Evolutionary conservation across 1,140 invertebrate genomes (phyloP), one percentile per base, ranked within the genome.

Genomic region (Phocides pigmalion): DNA sequence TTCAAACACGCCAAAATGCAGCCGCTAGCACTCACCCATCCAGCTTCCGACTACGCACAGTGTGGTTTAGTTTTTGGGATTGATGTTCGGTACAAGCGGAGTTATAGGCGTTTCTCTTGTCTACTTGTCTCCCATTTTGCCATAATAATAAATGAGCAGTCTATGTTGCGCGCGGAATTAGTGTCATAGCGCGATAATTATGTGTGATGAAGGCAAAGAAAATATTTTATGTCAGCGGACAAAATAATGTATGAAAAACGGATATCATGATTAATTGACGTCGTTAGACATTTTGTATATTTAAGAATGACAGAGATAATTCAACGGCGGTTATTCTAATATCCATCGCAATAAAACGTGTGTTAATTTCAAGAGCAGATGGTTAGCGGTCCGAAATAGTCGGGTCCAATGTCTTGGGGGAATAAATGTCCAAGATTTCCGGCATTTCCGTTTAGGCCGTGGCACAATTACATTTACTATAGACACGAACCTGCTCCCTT

Each of bases 271-370:
- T 54, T 41, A 54, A 54, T 54, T 35, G 9, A 41, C n/a, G 19
- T 50, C 37, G 20, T 42, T 32, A 50, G 12, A 25, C 51, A 11
- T 42, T 56, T 16, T 56, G 39, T 56, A 25, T 56, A 56, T 42
- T 41, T 54, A 42, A 56, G 51, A 56, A 56, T 56, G 51, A 56
- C 51, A 56, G 12, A 56, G 37, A 56, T 42, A 42, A 22, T 39
- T 25, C 51, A 19, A n/a, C 12, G 35, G 19, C 19, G 51, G 51
- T 25, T 54, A 20, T 17, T 37, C 19, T 54, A 37, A 54, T 39
- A 15, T n/a, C 16, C 4, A n/a, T 20, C 15, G 32, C 51, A 20
- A 20, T 37, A 14, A 20, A 15, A 37, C 8, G 19, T 19, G 17
- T 19, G 17, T 15, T 49, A 6, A 14, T 50, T 49, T 28, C 47